Evolutionary conservation across 2,888 invertebrate genomes (phyloP).

Genomic region (Phaonia tiefii): DNA sequence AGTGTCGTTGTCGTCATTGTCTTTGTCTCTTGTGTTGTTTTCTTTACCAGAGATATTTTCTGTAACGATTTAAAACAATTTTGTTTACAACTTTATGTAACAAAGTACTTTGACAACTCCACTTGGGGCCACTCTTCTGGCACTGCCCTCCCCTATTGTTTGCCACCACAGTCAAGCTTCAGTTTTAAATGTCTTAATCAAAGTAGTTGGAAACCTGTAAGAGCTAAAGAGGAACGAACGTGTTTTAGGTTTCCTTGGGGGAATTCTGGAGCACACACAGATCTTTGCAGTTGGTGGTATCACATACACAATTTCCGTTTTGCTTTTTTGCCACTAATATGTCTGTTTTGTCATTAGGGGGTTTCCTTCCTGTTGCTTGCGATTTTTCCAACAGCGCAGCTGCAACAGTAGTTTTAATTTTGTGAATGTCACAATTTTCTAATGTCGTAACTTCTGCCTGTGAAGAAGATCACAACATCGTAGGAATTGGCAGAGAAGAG

Average conservation of each 20-base stretch:
- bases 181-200: slow-evolving; percentile 14
- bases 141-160: slow-evolving; percentile 9
- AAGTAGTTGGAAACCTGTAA: slow-evolving; percentile 32
- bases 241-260: background rate
- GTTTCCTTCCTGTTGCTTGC: slow-evolving; percentile 59
- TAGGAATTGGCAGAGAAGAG: background rate
- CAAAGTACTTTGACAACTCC: slow-evolving; percentile 60
- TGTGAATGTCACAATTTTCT: slow-evolving; percentile 30
- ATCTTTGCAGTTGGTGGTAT: slow-evolving; percentile 30
- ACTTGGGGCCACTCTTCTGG: slow-evolving; percentile 51
- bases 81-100: slow-evolving; percentile 60
- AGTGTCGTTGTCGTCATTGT: slow-evolving; percentile 3
- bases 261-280: slow-evolving; percentile 10
- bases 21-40: background rate
- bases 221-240: background rate
- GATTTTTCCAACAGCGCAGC: slow-evolving; percentile 8
- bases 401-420: slow-evolving; percentile 38
- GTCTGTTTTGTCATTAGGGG: slow-evolving; percentile 57
- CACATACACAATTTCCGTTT: slow-evolving; percentile 17
- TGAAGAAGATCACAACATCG: background rate
- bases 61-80: slow-evolving; percentile 64
- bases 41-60: slow-evolving; percentile 27
- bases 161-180: background rate
- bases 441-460: background rate
- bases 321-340: slow-evolving; percentile 30